Base-by-base conservation (phyloP, 2,113 vertebrate species). In the Thryonomys swinderianus region DNA sequence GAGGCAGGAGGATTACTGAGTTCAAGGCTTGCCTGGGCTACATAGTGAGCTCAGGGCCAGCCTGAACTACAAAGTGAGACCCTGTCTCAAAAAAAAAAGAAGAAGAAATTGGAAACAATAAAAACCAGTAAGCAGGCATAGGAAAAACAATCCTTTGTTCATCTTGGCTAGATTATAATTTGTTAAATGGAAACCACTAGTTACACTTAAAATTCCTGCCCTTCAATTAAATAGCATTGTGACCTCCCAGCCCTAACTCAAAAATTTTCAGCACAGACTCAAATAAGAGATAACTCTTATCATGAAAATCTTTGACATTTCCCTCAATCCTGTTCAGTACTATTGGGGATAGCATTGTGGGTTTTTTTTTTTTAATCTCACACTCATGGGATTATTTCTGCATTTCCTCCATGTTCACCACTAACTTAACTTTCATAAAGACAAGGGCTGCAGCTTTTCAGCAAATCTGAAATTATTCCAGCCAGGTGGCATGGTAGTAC, bases 361-460 rank as follows among this genome's bases (percentile, higher is more conserved):
- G n/a, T 51, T 51, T 51, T 51, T 5, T 51, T 51, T 51, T 51
- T 83, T 73, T 86, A 78, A 89, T 37, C 5, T 84, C 32, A 80
- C 27, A 25, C 40, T 42, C 74, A 4, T 93, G 51, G 7, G 34
- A 83, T 59, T 89, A 83, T 45, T 83, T 95, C 40, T 67, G 51
- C 69, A 80, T 59, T 88, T 93, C 21, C 62, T 83, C 69, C n/a
- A 23, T 23, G 18, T 9, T 94, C 61, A 93, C 37, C 67, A 90
- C 94, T 92, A 74, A 84, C 51, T 94, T 90, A 73, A 79, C 16
- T 83, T 85, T 86, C 83, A 87, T 51, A 79, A 93, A 84, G 55
- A 74, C 0, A 90, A n/a, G 12, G 40, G 18, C 25, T 90, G 5
- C 57, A 90, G 79, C 48, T 83, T 92, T 87, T 90, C 62, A 80